A percentile compares a stretch with the other conserved stretches of the same genome.
phyloP scores from a whole-genome alignment of 2,113 vertebrate species.

The Colinus virginianus region DNA sequence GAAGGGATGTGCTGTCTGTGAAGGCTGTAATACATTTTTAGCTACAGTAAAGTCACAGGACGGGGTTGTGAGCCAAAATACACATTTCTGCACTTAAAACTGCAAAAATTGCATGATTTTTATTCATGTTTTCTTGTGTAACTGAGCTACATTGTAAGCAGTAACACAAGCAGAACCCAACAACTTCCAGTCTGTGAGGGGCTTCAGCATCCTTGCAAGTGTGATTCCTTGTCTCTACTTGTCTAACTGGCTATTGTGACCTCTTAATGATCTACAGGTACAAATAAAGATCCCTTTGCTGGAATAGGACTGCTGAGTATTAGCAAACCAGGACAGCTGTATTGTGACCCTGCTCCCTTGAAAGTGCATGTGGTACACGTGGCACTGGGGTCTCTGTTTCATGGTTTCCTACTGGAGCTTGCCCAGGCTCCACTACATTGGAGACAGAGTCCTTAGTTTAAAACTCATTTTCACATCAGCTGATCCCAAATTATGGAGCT shows the following conservation, averaged over 20 bases:
- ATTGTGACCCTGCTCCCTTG: neutral
- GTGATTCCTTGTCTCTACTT: neutral
- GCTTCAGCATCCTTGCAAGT: neutral
- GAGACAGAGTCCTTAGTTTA: neutral
- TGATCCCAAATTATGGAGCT: neutral
- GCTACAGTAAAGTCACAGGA: neutral
- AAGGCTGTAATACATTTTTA: neutral
- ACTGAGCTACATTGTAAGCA: neutral
- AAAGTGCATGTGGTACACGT: neutral
- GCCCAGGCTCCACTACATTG: neutral
- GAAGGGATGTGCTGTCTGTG: neutral
- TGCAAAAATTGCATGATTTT: neutral
- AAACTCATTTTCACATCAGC: neutral
- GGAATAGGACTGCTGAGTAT: neutral
- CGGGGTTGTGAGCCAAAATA: neutral
- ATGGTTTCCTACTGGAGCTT: neutral
- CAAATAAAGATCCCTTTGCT: neutral
- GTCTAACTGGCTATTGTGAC: neutral
- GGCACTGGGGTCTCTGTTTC: neutral
- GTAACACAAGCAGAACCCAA: neutral
- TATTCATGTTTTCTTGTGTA: neutral
- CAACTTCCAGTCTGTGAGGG: neutral
- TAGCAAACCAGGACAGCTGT: neutral
- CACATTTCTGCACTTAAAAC: neutral
- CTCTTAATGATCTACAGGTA: neutral